These are phyloP conservation scores for Druceiella hillmani DNA, from an alignment of 2,888 invertebrate species.

Conservation along the genomic window DNA sequence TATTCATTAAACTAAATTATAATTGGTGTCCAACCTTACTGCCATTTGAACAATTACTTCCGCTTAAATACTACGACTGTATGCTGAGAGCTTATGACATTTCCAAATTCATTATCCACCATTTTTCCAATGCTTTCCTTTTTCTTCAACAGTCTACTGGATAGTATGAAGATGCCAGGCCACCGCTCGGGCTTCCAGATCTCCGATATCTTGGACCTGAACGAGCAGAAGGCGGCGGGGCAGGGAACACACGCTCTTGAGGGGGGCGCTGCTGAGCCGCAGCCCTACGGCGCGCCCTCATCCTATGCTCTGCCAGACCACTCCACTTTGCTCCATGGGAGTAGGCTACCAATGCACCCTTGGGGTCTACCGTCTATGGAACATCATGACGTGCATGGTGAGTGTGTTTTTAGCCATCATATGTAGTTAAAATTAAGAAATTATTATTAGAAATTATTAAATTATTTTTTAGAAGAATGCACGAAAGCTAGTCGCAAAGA, in stretches of 20 bases:
- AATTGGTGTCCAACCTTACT: too few relatives aligned
- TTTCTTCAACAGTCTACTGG: conserved; percentile 73
- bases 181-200: conserved; percentile 85
- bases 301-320: conserved; percentile 31
- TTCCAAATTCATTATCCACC: too few relatives aligned
- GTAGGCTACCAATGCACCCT: conserved; percentile 37
- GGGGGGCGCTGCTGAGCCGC: conserved; percentile 29
- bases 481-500: too few relatives aligned
- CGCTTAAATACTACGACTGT: too few relatives aligned
- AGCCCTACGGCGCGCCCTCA: conserved; percentile 41
- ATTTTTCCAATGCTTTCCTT: too few relatives aligned
- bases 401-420: too few relatives aligned
- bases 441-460: too few relatives aligned
- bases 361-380: conserved; percentile 40
- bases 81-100: too few relatives aligned
- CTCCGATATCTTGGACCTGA: conserved; percentile 88
- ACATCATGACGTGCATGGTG: conserved; percentile 40
- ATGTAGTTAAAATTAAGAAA: too few relatives aligned
- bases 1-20: too few relatives aligned
- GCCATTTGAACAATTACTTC: too few relatives aligned
- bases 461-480: too few relatives aligned
- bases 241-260: conserved; percentile 21
- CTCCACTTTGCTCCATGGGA: neutral
- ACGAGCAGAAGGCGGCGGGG: conserved; percentile 56
- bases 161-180: conserved; percentile 76